Conservation (phyloP, 2,113 vertebrate species). For the Phrynosoma blainvillii region DNA sequence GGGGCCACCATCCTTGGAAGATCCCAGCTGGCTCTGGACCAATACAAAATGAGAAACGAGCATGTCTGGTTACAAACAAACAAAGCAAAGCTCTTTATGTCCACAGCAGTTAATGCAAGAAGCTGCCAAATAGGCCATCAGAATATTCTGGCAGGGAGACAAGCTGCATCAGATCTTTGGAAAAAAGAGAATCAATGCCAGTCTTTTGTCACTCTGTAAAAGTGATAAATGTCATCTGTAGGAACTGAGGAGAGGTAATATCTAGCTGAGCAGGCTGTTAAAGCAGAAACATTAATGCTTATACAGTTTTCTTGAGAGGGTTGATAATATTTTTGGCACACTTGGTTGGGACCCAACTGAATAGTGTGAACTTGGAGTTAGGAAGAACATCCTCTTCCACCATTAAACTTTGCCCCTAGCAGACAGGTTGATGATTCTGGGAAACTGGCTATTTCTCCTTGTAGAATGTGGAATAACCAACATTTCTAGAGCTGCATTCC, state of each 20-base stretch:
- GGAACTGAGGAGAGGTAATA: not conserved
- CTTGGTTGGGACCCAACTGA: not conserved
- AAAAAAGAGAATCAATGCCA: constrained; percentile 38
- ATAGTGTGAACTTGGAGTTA: not conserved
- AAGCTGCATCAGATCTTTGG: constrained; percentile 8
- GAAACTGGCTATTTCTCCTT: not conserved
- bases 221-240: constrained; percentile 32
- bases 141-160: not conserved
- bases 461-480: not conserved
- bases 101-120: not conserved
- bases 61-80: constrained; percentile 2
- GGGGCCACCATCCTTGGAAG: constrained; percentile 19
- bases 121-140: not conserved
- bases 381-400: not conserved
- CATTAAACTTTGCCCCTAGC: not conserved
- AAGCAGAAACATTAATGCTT: not conserved
- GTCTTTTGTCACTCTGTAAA: not conserved
- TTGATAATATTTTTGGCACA: not conserved
- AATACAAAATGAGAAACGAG: constrained; percentile 2
- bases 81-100: not conserved
- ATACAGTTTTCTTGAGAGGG: not conserved
- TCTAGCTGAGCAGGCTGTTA: not conserved
- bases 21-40: constrained; percentile 41
- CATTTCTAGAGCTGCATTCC: not conserved
- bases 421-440: not conserved